Conservation (phyloP, 2,797 vertebrate genomes). For the Hippoglossus hippoglossus region DNA sequence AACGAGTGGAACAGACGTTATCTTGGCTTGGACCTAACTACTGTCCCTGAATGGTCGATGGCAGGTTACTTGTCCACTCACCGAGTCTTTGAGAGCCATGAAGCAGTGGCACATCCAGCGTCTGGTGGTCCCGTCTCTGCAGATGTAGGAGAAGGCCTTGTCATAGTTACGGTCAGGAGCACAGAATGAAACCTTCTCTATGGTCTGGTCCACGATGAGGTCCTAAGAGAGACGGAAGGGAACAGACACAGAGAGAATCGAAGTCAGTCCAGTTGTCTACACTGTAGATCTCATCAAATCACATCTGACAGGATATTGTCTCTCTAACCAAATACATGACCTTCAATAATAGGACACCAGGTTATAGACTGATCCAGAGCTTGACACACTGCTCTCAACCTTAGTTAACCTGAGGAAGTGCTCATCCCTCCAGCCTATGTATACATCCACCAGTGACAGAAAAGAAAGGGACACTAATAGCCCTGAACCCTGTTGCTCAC, state of each 20-base stretch:
- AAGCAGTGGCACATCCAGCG: conserved; percentile 97
- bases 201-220: conserved; percentile 95
- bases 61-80: conserved; percentile 69
- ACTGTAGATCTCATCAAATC: conserved; percentile 3
- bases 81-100: conserved; percentile 94
- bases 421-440: conserved; percentile 28
- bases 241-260: conserved; percentile 11
- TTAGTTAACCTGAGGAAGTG: conserved; percentile 30
- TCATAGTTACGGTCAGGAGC: conserved; percentile 95
- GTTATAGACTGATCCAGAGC: background rate
- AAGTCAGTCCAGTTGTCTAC: conserved; percentile 11
- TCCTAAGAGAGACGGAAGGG: conserved; percentile 79
- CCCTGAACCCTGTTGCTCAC: conserved; percentile 47
- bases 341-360: background rate
- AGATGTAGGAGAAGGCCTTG: conserved; percentile 97
- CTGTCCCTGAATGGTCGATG: no score
- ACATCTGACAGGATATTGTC: background rate
- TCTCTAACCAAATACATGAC: conserved; percentile 3
- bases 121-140: conserved; percentile 93
- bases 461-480: conserved; percentile 50
- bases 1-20: no score
- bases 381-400: conserved; percentile 34
- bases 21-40: no score
- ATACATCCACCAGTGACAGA: conserved; percentile 33
- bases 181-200: conserved; percentile 95